Conservation (phyloP, 2,113 vertebrate species). For the Brachionichthys hirsutus region DNA sequence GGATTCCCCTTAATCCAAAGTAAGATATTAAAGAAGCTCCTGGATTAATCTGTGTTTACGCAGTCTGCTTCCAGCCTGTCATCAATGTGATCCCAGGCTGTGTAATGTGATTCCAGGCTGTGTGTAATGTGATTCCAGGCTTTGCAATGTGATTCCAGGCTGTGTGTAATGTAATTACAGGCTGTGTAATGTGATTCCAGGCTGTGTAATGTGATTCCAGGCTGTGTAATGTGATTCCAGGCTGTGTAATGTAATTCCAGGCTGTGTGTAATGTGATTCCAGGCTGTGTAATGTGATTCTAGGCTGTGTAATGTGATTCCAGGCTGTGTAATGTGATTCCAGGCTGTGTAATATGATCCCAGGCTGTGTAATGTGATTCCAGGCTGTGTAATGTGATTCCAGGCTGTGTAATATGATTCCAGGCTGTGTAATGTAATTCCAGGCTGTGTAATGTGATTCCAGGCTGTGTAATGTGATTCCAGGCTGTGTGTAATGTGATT, state of each 20-base stretch:
- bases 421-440: background rate
- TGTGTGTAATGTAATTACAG: too few relatives aligned
- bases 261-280: slow-evolving; percentile 33
- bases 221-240: too few relatives aligned
- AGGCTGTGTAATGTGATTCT: background rate
- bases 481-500: background rate
- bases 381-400: slow-evolving; percentile 64
- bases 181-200: too few relatives aligned
- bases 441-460: slow-evolving; percentile 63
- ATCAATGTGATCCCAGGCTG: background rate
- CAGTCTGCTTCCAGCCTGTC: slow-evolving; percentile 67
- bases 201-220: too few relatives aligned
- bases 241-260: too few relatives aligned
- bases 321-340: background rate
- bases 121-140: background rate
- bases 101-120: slow-evolving; percentile 77
- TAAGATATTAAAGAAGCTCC: slow-evolving; percentile 54
- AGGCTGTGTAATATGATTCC: background rate
- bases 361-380: background rate
- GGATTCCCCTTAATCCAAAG: slow-evolving; percentile 91
- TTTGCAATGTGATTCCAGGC: too few relatives aligned
- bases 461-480: background rate
- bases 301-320: slow-evolving; percentile 8
- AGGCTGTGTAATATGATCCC: background rate
- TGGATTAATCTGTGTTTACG: too few relatives aligned